Base-by-base conservation (phyloP, 2,113 vertebrate species). In the Plecotus auritus region DNA sequence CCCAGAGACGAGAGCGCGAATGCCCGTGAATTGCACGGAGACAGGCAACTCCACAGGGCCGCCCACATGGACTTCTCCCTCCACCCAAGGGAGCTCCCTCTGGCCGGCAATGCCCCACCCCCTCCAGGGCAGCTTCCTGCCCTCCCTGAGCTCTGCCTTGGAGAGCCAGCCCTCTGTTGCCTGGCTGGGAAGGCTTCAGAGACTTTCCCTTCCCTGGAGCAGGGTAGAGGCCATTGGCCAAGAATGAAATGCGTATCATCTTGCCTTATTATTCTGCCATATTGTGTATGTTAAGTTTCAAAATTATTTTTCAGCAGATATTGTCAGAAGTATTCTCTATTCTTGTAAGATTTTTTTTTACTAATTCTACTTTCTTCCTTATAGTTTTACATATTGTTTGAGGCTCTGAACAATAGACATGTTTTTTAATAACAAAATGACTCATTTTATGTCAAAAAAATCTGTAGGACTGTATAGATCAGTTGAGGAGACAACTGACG, bases 11-110 rank as follows among this genome's bases (percentile, higher is more conserved):
- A 40, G 49, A 70, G 2, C 9, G 49, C 18, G 2, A 47, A 51
- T 0, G 2, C 35, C 40, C 0, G 0, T 72, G 64, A 42, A 64
- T 64, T 42, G 3, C 17, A 51, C 2, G 0, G 45, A 80, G 4
- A 73, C 37, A 30, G 51, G 9, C 22, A 30, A 81, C 9, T 14
- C 54, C 3, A 6, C 23, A 42, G 16, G 35, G 42, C 9, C 12
- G 11, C 42, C 30, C 45, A 11, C 1, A 0, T 2, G 8, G 12
- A 16, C 20, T 51, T 56, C 30, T 1, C 4, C 35, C 35, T 72
- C 54, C 51, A 80, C 11, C 18, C 18, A 61, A 16, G n/a, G 40
- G 32, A 45, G 61, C 20, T 59, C 18, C 32, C 72, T 67, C 11
- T n/a, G 80, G 23, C 51, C 47, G 14, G 7, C 9, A n/a, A 9